These are phyloP conservation scores for Aplochiton taeniatus DNA, from an alignment of 2,797 vertebrate species.

Conservation along the genomic window DNA sequence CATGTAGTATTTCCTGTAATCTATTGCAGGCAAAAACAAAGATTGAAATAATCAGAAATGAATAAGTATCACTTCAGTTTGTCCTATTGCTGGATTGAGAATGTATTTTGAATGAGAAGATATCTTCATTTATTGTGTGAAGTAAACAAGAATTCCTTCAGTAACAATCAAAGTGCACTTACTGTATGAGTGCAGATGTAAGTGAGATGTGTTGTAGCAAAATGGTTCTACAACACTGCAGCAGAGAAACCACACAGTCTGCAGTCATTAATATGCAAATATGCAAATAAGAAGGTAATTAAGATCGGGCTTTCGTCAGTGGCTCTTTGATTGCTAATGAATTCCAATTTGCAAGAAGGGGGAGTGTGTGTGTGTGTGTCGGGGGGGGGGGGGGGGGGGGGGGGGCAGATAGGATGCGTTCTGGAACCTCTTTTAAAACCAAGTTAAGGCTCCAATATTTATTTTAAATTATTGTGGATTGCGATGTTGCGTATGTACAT, in stretches of 20 bases:
- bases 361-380: too few species aligned
- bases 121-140: constrained; percentile 36
- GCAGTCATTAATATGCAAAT: constrained; percentile 95
- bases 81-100: too few species aligned
- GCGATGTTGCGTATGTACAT: too few species aligned
- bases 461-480: too few species aligned
- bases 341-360: constrained; percentile 81
- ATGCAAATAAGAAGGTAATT: constrained; percentile 95
- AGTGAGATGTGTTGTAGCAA: constrained; percentile 15
- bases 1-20: too few species aligned
- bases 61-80: too few species aligned
- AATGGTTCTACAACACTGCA: constrained; percentile 68
- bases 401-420: not conserved
- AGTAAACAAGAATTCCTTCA: constrained; percentile 24
- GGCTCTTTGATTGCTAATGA: constrained; percentile 86
- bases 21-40: too few species aligned
- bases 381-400: constrained; percentile 71
- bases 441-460: too few species aligned
- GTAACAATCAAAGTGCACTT: not conserved
- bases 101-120: constrained; percentile 15
- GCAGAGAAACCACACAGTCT: constrained; percentile 81
- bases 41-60: too few species aligned
- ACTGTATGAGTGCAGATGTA: not conserved
- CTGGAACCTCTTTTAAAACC: too few species aligned
- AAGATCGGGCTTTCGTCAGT: constrained; percentile 84